Conservation (phyloP, 2,888 invertebrate genomes). For the Piscicola geometra region DNA sequence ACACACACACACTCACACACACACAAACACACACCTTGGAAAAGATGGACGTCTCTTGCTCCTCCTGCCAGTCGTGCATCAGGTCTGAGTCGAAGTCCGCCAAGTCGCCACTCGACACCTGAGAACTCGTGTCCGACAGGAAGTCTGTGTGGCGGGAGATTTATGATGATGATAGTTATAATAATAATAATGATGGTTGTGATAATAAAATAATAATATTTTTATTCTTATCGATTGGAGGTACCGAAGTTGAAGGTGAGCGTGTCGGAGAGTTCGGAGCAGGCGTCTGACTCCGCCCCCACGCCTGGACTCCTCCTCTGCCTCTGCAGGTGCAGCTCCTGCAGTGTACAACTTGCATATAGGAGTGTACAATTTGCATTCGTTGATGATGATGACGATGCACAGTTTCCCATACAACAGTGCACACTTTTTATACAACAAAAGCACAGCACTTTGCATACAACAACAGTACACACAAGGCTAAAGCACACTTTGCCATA, state of each 20-base stretch:
- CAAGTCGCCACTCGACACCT: slow-evolving; percentile 36
- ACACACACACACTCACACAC: not conserved
- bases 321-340: slow-evolving; percentile 25
- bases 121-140: slow-evolving; percentile 37
- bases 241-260: slow-evolving; percentile 42
- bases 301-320: slow-evolving; percentile 37
- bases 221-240: slow-evolving; percentile 5
- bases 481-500: too few species aligned
- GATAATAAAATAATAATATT: too few species aligned
- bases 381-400: too few species aligned
- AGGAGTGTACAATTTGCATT: too few species aligned
- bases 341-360: too few species aligned
- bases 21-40: not conserved
- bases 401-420: too few species aligned
- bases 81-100: slow-evolving; percentile 34
- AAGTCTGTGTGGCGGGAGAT: too few species aligned
- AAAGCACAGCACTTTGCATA: too few species aligned
- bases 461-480: too few species aligned
- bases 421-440: too few species aligned
- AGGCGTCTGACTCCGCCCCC: slow-evolving; percentile 36
- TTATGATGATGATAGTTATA: too few species aligned
- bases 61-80: not conserved
- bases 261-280: slow-evolving; percentile 40
- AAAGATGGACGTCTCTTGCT: slow-evolving; percentile 1
- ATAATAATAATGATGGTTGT: not conserved